phyloP scores from a whole-genome alignment of 1,140 invertebrate species.

The Pogonomyrmex barbatus region DNA sequence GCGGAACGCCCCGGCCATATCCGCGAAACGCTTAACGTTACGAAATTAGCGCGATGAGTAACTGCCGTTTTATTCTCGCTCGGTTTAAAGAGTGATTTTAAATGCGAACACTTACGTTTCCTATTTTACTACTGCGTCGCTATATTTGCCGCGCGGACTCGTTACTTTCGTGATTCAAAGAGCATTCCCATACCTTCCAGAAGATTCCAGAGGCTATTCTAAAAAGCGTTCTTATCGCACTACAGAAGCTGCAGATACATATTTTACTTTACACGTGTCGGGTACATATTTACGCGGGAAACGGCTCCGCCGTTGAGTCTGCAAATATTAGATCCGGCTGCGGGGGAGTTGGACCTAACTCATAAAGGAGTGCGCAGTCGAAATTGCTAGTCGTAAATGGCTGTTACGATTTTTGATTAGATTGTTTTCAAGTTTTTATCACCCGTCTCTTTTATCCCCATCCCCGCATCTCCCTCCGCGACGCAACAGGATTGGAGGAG shows the following conservation, averaged over 20 bases:
- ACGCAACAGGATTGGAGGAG: neutral
- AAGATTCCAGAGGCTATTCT: neutral
- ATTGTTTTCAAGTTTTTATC: neutral
- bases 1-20: neutral
- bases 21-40: too few species aligned
- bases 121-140: neutral
- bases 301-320: neutral
- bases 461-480: neutral
- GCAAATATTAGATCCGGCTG: constrained; percentile 35
- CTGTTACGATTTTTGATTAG: neutral
- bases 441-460: neutral
- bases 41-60: constrained; percentile 19
- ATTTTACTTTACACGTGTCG: constrained; percentile 14
- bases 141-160: neutral
- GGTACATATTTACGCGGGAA: constrained; percentile 43
- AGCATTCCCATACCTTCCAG: neutral
- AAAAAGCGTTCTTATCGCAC: constrained; percentile 19
- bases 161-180: neutral
- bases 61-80: constrained; percentile 8
- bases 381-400: neutral
- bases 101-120: constrained; percentile 3
- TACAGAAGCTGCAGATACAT: neutral
- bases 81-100: neutral
- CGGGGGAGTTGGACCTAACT: neutral
- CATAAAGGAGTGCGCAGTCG: neutral